Percentiles rank a stretch among this genome's conserved stretches.
Conservation (phyloP, 1,140 invertebrate genomes). For the Pemphigus obesinymphae region DNA sequence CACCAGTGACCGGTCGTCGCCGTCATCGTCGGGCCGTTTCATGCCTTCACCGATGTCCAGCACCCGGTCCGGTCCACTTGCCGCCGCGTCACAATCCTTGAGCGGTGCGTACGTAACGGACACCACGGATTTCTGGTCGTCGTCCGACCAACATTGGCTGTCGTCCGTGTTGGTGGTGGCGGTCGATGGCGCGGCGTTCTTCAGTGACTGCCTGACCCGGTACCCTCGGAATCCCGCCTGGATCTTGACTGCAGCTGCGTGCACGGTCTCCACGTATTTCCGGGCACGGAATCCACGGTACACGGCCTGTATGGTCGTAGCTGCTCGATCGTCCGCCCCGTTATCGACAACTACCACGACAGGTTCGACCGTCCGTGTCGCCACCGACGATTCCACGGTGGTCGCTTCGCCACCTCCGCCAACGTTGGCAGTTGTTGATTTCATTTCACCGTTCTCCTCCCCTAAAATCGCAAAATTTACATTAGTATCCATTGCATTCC, state of each 20-base stretch:
- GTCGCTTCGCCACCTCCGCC: background rate
- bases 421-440: background rate
- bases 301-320: constrained; percentile 44
- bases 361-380: background rate
- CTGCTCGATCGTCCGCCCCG: constrained; percentile 10
- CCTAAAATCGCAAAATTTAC: too few relatives aligned
- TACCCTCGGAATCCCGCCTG: constrained; percentile 70
- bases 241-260: constrained; percentile 64
- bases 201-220: constrained; percentile 62
- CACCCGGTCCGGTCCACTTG: background rate
- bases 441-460: background rate
- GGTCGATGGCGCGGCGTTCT: constrained; percentile 46
- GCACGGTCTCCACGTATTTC: constrained; percentile 44
- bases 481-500: too few relatives aligned
- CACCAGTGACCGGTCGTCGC: background rate
- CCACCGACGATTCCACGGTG: background rate
- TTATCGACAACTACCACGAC: background rate
- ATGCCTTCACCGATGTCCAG: too few relatives aligned
- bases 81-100: background rate
- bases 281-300: constrained; percentile 45
- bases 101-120: background rate
- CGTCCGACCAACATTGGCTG: constrained; percentile 13
- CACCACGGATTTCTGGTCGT: constrained; percentile 23
- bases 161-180: background rate
- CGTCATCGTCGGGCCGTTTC: background rate